Evolutionary conservation across 2,113 vertebrate genomes (phyloP).

Genomic region (Caretta caretta): DNA sequence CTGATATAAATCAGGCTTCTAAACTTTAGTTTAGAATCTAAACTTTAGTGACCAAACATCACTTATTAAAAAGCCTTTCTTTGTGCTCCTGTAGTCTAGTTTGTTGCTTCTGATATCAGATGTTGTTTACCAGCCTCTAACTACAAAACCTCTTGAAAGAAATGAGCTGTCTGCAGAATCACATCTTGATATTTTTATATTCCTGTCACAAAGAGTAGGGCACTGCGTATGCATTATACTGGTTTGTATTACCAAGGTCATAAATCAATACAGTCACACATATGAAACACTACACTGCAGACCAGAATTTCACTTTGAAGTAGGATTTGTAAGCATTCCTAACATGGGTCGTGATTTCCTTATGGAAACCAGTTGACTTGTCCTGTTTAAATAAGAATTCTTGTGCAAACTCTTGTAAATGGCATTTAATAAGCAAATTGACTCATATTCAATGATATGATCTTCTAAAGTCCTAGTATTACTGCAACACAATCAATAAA

Average conservation of each 20-base stretch:
- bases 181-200: neutral
- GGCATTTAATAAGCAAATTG: neutral
- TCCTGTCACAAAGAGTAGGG: constrained; percentile 2
- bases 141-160: constrained; percentile 20
- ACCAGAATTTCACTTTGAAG: neutral
- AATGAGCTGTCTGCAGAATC: constrained; percentile 18
- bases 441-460: neutral
- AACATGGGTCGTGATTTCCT: neutral
- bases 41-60: neutral
- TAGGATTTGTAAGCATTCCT: neutral
- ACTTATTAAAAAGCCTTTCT: neutral
- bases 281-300: neutral
- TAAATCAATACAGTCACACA: constrained; percentile 18
- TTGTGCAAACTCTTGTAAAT: neutral
- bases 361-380: neutral
- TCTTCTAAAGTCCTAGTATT: neutral
- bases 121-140: neutral
- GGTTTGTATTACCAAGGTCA: constrained; percentile 11
- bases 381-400: neutral
- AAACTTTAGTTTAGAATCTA: neutral
- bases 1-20: neutral
- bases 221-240: neutral
- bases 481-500: neutral
- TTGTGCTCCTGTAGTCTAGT: neutral
- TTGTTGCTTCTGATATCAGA: neutral